Percentiles rank a stretch among this genome's conserved stretches.
Conservation (phyloP, 2,113 vertebrate species). For the Pelobates fuscus region DNA sequence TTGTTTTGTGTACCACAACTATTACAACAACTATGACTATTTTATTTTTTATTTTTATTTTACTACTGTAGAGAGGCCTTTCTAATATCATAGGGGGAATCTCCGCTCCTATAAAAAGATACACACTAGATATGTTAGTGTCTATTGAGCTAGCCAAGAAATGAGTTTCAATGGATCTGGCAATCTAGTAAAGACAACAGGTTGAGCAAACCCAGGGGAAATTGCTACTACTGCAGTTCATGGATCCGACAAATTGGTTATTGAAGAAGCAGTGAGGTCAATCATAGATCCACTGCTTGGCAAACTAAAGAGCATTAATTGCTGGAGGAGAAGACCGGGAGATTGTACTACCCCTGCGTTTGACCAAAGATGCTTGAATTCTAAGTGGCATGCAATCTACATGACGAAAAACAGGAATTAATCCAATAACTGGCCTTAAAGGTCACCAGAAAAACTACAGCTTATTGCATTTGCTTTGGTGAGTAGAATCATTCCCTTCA, state of each 20-base stretch:
- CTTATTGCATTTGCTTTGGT: no score
- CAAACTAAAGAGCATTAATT: constrained; percentile 96
- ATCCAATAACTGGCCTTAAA: no score
- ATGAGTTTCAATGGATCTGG: constrained; percentile 90
- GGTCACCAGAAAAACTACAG: no score
- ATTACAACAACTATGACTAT: no score
- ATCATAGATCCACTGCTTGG: constrained; percentile 95
- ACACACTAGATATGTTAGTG: constrained; percentile 89
- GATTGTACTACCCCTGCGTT: constrained; percentile 89
- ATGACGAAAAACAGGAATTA: no score
- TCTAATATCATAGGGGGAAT: no score
- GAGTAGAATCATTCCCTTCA: no score
- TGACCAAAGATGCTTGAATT: constrained; percentile 87
- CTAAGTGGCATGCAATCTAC: constrained; percentile 91
- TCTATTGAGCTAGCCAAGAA: constrained; percentile 91
- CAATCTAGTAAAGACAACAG: constrained; percentile 94
- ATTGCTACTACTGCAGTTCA: constrained; percentile 93
- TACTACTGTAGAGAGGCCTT: no score
- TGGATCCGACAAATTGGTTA: constrained; percentile 96
- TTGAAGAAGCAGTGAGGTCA: constrained; percentile 95
- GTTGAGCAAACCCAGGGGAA: constrained; percentile 88
- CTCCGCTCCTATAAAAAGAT: constrained; percentile 97
- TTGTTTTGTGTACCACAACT: no score
- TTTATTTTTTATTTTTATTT: no score
- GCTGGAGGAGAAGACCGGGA: constrained; percentile 94